Evolutionary conservation across 2,888 invertebrate genomes (phyloP).

Genomic region (Sarcophaga rosellei): DNA sequence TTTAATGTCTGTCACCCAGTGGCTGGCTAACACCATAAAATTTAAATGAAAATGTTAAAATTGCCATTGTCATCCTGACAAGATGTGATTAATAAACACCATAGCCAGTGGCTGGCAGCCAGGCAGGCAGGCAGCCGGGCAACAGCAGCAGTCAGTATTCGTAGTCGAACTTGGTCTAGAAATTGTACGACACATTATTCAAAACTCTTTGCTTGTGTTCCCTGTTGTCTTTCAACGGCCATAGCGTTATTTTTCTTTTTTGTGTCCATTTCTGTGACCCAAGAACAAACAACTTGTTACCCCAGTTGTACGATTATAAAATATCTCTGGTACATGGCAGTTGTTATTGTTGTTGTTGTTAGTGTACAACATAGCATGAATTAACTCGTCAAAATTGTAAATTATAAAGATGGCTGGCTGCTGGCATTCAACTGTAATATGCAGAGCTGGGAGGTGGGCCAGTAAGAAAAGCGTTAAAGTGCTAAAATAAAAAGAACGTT

Average conservation of each 20-base stretch:
- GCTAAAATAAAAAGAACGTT: constrained; percentile 65
- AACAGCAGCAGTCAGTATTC: not conserved
- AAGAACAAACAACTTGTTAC: constrained; percentile 67
- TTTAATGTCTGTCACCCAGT: constrained; percentile 81
- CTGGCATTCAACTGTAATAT: constrained; percentile 31
- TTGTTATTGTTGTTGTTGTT: constrained; percentile 30
- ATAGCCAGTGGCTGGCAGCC: not conserved
- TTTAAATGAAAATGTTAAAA: constrained; percentile 74
- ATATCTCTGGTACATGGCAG: not conserved
- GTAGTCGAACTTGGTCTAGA: not conserved
- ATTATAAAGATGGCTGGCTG: constrained; percentile 66
- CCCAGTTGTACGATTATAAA: constrained; percentile 55
- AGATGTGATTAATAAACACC: constrained; percentile 69
- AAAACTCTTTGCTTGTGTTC: constrained; percentile 24
- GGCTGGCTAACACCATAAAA: constrained; percentile 80
- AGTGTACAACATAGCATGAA: constrained; percentile 60
- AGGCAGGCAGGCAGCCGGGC: not conserved
- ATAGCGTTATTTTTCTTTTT: not conserved
- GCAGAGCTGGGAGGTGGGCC: not conserved
- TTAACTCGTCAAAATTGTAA: constrained; percentile 68
- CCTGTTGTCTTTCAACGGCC: not conserved
- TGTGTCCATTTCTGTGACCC: constrained; percentile 11
- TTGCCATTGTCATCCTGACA: constrained; percentile 77
- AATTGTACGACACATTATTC: constrained; percentile 5
- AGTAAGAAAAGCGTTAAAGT: constrained; percentile 52